A percentile compares a stretch with the other conserved stretches of the same genome.
Conservation (phyloP, 2,113 vertebrate species). For the Coregonus clupeaformis region DNA sequence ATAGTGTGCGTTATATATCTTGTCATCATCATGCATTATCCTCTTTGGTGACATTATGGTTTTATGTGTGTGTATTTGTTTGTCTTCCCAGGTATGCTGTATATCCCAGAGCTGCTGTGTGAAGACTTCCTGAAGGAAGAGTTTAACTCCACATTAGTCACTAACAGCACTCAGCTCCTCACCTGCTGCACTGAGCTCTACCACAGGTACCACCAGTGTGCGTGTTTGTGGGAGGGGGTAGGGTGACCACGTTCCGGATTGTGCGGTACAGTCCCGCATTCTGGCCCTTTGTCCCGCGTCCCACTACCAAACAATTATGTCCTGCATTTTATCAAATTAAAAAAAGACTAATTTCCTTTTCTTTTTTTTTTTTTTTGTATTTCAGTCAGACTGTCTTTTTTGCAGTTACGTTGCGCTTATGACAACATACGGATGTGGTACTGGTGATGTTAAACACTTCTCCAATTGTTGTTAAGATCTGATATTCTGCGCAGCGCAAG, state of each 20-base stretch:
- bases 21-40: background rate
- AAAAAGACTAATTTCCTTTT: too few relatives aligned
- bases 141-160: slow-evolving; percentile 50
- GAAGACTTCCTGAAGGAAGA: slow-evolving; percentile 58
- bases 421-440: too few relatives aligned
- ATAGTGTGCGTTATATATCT: background rate
- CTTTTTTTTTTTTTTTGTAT: too few relatives aligned
- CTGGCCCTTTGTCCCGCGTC: too few relatives aligned
- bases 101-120: slow-evolving; percentile 69
- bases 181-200: slow-evolving; percentile 79
- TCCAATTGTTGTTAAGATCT: too few relatives aligned
- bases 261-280: too few relatives aligned
- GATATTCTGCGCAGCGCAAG: too few relatives aligned
- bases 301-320: too few relatives aligned
- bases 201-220: slow-evolving; percentile 66
- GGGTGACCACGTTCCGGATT: background rate
- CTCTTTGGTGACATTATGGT: background rate
- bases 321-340: too few relatives aligned
- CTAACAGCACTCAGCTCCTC: slow-evolving; percentile 61
- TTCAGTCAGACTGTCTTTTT: too few relatives aligned
- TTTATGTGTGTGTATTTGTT: slow-evolving; percentile 8
- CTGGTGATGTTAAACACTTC: too few relatives aligned
- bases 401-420: too few relatives aligned
- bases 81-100: slow-evolving; percentile 75
- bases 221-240: background rate